Conservation (phyloP, 2,888 invertebrate genomes). For the Steinernema scapterisci region DNA sequence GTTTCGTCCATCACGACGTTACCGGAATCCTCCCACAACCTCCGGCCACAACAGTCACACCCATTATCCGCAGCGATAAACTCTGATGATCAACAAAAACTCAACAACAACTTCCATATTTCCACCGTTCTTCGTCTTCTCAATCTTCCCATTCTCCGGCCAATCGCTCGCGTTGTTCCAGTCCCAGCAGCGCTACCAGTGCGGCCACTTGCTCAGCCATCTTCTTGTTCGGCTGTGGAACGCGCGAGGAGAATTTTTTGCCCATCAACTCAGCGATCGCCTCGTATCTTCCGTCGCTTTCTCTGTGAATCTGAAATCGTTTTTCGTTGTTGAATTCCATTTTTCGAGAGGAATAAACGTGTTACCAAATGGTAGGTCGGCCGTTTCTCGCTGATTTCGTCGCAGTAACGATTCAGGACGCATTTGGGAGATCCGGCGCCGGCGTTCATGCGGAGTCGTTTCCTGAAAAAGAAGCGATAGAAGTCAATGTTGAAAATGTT, state of each 20-base stretch:
- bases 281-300: slow-evolving; percentile 52
- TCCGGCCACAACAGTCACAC: slow-evolving; percentile 16
- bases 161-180: slow-evolving; percentile 52
- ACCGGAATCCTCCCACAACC: slow-evolving; percentile 53
- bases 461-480: not conserved
- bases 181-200: slow-evolving; percentile 50
- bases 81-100: slow-evolving; percentile 42
- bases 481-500: not conserved
- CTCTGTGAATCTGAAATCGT: slow-evolving; percentile 40
- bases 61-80: not conserved
- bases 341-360: slow-evolving; percentile 31
- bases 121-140: not conserved
- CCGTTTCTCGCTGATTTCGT: slow-evolving; percentile 41
- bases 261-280: slow-evolving; percentile 47
- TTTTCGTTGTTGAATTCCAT: slow-evolving; percentile 10
- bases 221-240: slow-evolving; percentile 62
- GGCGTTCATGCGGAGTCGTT: slow-evolving; percentile 1
- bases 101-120: not conserved
- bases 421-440: slow-evolving; percentile 55
- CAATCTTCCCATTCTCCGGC: slow-evolving; percentile 47
- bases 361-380: slow-evolving; percentile 48
- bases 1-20: slow-evolving; percentile 62
- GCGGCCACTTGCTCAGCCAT: slow-evolving; percentile 66
- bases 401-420: slow-evolving; percentile 53
- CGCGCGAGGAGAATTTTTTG: slow-evolving; percentile 49